These are phyloP conservation scores for Dicrurus megarhynchus DNA, from an alignment of 2,113 vertebrate genomes.

Conservation along the genomic window DNA sequence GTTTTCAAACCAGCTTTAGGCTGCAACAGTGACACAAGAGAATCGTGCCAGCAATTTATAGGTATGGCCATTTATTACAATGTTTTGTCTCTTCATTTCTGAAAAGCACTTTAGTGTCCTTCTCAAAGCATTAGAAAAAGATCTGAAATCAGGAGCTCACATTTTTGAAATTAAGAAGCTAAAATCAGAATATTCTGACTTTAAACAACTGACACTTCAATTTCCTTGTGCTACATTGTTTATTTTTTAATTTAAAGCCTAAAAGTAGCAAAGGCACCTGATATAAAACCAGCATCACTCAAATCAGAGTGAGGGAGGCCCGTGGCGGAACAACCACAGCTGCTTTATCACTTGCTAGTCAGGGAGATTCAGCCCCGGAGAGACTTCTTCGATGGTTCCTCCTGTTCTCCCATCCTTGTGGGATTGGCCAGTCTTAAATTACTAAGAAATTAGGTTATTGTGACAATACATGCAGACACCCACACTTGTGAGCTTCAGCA, in stretches of 20 bases:
- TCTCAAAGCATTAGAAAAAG: background rate
- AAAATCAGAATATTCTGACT: background rate
- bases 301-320: background rate
- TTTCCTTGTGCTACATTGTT: background rate
- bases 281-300: background rate
- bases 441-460: constrained; percentile 38
- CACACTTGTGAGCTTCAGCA: background rate
- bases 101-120: background rate
- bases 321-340: background rate
- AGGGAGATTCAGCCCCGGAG: background rate
- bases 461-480: background rate
- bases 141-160: background rate
- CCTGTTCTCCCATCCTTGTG: background rate
- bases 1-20: background rate
- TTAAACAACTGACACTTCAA: background rate
- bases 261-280: background rate
- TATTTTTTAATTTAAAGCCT: background rate
- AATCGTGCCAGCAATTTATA: background rate
- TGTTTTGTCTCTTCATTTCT: background rate
- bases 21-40: background rate
- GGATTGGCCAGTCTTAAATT: background rate
- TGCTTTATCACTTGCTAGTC: background rate
- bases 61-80: background rate
- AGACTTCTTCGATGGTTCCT: background rate
- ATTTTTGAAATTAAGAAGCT: background rate